Evolutionary conservation across 2,113 vertebrate species (phyloP), one percentile per base, ranked within the genome.

Genomic region (Neogobius melanostomus): DNA sequence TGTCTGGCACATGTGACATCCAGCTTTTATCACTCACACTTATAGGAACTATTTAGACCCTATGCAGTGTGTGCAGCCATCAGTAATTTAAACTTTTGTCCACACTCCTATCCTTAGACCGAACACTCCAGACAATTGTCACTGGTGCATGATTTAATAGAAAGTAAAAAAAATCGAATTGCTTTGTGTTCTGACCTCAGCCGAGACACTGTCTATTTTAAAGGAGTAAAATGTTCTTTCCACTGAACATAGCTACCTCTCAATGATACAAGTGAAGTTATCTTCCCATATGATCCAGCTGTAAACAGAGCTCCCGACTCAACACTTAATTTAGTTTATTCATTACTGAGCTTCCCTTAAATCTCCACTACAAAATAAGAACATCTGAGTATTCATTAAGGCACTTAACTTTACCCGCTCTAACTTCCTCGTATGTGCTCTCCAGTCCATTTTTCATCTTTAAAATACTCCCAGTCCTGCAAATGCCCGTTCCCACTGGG

Each of bases 401-500:
- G 54, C 43, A 0, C 36, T 8, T 45, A 59, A 48, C 28, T 71
- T 59, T 48, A 53, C 52, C 68, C 17, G 8, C 16, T 17, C 3
- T 28, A 11, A 46, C 9, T 21, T 49, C 51, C n/a, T 3, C 51
- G 47, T 45, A 5, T 48, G 47, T 45, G 48, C 59, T 21, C 17
- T 6, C 50, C 54, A 72, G 72, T 74, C 63, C 67, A 82, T 87
- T 78, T 73, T 66, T 83, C 81, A 75, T 79, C 67, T 66, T 84
- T 70, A 86, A 72, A 83, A 68, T 63, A 82, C 72, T 62, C 72
- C 70, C 15, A 79, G 54, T 16, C 74, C 45, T 80, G 70, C 62
- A 77, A 60, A 69, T 73, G 60, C 75, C 66, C n/a, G 6, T 16
- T 70, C 76, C 69, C 72, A 14, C 21, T 1, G 80, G 74, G 68